Evolutionary conservation across 2,888 invertebrate species (phyloP).

Genomic region (Ectropis crepuscularia): DNA sequence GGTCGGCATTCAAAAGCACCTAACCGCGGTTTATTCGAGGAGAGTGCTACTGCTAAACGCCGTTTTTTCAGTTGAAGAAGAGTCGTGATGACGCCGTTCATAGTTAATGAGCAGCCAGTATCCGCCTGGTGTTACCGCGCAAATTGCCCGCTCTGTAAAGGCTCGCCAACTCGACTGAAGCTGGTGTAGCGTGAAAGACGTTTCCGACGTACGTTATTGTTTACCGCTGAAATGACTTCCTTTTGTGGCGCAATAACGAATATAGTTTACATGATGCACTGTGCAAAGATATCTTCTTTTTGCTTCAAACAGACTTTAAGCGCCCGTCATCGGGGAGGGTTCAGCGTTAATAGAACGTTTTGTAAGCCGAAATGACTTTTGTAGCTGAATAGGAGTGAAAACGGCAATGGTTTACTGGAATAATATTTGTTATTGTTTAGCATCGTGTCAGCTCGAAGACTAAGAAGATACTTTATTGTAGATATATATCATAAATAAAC

Average conservation of each 20-base stretch:
- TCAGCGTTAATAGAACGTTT: slow-evolving; percentile 58
- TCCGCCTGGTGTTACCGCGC: slow-evolving; percentile 74
- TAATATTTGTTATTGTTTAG: slow-evolving; percentile 29
- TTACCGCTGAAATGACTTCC: slow-evolving; percentile 77
- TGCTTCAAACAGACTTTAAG: slow-evolving; percentile 50
- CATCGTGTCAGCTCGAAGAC: background rate
- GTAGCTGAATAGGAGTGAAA: slow-evolving; percentile 42
- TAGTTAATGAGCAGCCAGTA: slow-evolving; percentile 83
- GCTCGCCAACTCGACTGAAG: slow-evolving; percentile 63
- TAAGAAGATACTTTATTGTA: background rate
- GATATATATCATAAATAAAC: background rate
- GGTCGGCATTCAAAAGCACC: slow-evolving; percentile 73
- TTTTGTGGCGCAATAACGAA: slow-evolving; percentile 63
- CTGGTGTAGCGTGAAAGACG: slow-evolving; percentile 72
- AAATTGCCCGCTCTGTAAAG: slow-evolving; percentile 79
- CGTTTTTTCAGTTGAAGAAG: slow-evolving; percentile 80
- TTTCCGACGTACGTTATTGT: slow-evolving; percentile 79
- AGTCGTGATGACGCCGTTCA: slow-evolving; percentile 82
- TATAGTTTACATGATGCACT: slow-evolving; percentile 53
- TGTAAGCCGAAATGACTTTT: slow-evolving; percentile 46
- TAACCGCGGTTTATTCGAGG: slow-evolving; percentile 69
- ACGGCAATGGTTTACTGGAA: slow-evolving; percentile 10
- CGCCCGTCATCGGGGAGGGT: slow-evolving; percentile 54
- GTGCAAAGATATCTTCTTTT: slow-evolving; percentile 56
- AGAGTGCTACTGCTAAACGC: slow-evolving; percentile 77